Base-by-base conservation (phyloP, 2,888 invertebrate genomes). In the Carcina quercana region DNA sequence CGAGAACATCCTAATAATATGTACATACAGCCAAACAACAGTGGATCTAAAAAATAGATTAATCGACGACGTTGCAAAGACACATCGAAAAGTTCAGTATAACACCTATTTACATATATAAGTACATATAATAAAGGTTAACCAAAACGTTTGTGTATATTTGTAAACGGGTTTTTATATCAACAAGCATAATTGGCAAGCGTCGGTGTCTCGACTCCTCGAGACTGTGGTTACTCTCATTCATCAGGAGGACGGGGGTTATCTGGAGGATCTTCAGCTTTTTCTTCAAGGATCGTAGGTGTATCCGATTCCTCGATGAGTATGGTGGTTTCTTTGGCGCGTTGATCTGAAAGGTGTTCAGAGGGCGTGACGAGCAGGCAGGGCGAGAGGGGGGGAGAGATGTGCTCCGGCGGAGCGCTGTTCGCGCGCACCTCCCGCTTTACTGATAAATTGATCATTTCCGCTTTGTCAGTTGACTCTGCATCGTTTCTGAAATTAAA, bases 41-140 rank as follows among this genome's bases (percentile, higher is more conserved):
- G 54, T 58, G 49, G 58, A 45, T 65, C 62, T 60, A 68, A 65
- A 69, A 69, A 64, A 70, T 70, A 69, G 58, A 52, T n/a, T 55
- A 60, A 65, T 56, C 60, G 43, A 54, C 59, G 50, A 52, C 57
- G 42, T 30, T 45, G 39, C 55, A 62, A 65, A 63, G 67, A 64
- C 56, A 61, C 57, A 60, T 67, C 59, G 47, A 71, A 70, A 70
- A 69, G 53, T 58, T 42, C 49, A 47, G 56, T 38, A 52, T 11
- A 24, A n/a, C 19, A 47, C n/a, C n/a, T 50, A 38, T 50, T 46
- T 43, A 43, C 42, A 38, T 30, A 38, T 35, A 25, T 37, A 32
- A 40, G 43, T 21, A 35, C 40, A 53, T 42, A 45, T 40, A 47
- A 46, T 52, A 52, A 48, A 47, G 47, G 40, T 43, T 53, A 54